Conservation (phyloP, 2,113 vertebrate genomes). For the Brienomyrus brachyistius region DNA sequence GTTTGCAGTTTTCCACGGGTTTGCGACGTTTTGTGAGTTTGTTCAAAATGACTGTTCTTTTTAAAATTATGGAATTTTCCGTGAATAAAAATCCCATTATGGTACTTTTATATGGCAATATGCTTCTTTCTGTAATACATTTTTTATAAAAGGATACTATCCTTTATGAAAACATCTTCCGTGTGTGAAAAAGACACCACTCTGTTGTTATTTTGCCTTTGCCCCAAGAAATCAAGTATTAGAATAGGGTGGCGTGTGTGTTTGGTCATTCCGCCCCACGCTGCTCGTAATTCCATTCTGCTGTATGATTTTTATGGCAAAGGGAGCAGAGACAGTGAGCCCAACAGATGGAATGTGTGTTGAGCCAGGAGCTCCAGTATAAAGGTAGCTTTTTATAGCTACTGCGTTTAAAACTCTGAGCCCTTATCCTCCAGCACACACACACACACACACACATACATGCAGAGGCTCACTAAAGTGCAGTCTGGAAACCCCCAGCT, state of each 20-base stretch:
- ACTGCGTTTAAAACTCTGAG: neutral
- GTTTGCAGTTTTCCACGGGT: neutral
- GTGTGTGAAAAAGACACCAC: neutral
- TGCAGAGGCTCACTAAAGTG: neutral
- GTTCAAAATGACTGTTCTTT: neutral
- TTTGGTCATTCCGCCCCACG: neutral
- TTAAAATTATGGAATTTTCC: neutral
- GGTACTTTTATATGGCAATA: neutral
- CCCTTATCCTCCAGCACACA: neutral
- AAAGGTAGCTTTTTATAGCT: conserved; percentile 3
- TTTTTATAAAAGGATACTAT: conserved; percentile 5
- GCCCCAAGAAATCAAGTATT: neutral
- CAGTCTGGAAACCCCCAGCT: neutral
- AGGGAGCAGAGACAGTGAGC: neutral
- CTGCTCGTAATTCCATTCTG: neutral
- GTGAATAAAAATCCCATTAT: neutral
- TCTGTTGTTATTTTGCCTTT: neutral
- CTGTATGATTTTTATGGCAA: conserved; percentile 4
- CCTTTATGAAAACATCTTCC: neutral
- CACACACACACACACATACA: neutral
- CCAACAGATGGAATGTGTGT: conserved; percentile 4
- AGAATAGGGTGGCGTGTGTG: neutral
- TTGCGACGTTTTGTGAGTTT: neutral
- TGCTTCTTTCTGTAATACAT: neutral
- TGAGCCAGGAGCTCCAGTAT: neutral